Conservation (phyloP, 2,113 vertebrate genomes). For the Prunella himalayana region DNA sequence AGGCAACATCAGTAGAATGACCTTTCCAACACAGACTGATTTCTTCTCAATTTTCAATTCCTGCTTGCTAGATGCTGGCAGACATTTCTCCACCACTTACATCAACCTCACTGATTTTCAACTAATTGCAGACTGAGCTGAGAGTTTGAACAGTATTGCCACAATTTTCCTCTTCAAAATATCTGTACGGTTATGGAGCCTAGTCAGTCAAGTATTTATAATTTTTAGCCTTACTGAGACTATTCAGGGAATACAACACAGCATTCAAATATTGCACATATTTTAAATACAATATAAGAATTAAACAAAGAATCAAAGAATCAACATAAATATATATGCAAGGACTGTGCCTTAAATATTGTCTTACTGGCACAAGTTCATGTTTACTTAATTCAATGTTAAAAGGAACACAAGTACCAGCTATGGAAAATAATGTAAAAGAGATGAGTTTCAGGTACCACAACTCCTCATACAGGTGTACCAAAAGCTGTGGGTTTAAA, state of each 20-base stretch:
- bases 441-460: neutral
- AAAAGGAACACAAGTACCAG: neutral
- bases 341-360: neutral
- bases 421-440: neutral
- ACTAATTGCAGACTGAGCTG: neutral
- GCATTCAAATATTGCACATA: neutral
- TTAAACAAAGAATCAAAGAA: neutral
- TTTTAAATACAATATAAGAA: neutral
- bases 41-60: conserved; percentile 13
- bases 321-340: neutral
- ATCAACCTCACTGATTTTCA: neutral
- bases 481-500: neutral
- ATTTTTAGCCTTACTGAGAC: neutral
- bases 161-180: neutral
- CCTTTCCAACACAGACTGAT: neutral
- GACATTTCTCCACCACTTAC: neutral
- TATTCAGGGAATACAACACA: neutral
- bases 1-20: conserved; percentile 15
- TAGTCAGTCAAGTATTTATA: neutral
- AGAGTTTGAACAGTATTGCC: neutral
- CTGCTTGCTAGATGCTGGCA: neutral
- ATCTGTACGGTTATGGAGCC: neutral
- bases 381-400: neutral
- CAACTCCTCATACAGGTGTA: neutral
- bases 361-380: neutral